phyloP scores from a whole-genome alignment of 2,888 invertebrate species.

The Balanococcus diminutus region DNA sequence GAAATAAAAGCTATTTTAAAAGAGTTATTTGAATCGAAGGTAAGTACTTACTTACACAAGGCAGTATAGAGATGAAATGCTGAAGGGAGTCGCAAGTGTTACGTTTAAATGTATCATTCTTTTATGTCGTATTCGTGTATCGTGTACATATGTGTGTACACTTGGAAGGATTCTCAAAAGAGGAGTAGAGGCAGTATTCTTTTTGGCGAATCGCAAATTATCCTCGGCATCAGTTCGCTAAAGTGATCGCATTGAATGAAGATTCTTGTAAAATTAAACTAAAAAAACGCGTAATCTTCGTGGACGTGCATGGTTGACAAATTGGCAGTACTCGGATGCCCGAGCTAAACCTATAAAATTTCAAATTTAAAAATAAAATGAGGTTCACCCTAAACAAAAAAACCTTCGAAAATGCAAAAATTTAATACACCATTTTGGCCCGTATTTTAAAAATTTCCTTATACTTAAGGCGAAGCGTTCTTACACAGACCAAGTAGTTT shows the following conservation, averaged over 20 bases:
- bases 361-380: too few relatives aligned
- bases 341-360: too few relatives aligned
- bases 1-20: conserved; percentile 2
- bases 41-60: neutral
- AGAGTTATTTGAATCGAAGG: neutral
- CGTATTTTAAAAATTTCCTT: too few relatives aligned
- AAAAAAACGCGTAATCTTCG: too few relatives aligned
- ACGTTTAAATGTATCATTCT: neutral
- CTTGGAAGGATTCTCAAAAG: neutral
- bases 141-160: neutral
- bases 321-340: too few relatives aligned
- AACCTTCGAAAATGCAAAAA: too few relatives aligned
- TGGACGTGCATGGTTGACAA: too few relatives aligned
- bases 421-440: too few relatives aligned
- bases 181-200: neutral
- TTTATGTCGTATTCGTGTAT: too few relatives aligned
- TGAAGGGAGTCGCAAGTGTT: neutral
- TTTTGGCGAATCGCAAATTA: neutral
- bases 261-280: neutral
- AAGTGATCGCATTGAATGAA: neutral
- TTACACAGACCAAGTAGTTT: too few relatives aligned
- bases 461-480: too few relatives aligned
- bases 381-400: too few relatives aligned
- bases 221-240: neutral
- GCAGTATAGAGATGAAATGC: neutral